Conservation (phyloP, 2,888 invertebrate species). For the Mythimna impura region DNA sequence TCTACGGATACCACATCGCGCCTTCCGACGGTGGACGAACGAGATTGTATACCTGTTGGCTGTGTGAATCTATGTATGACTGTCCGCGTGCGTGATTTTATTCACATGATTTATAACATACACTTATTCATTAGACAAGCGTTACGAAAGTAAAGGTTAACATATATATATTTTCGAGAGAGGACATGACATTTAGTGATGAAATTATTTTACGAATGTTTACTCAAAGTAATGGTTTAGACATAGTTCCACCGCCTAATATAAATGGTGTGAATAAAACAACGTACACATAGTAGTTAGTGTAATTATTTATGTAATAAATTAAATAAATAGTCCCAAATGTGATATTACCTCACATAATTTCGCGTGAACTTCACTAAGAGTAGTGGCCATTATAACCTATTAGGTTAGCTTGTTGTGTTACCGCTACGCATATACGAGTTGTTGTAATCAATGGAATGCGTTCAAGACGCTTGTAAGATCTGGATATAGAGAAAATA, state of each 20-base stretch:
- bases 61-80: slow-evolving; percentile 55
- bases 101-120: slow-evolving; percentile 55
- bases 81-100: slow-evolving; percentile 53
- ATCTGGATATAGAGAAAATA: slow-evolving; percentile 65
- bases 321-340: slow-evolving; percentile 74
- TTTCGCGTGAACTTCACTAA: slow-evolving; percentile 58
- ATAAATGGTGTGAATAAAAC: slow-evolving; percentile 69
- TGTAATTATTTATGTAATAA: slow-evolving; percentile 77
- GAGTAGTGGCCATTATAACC: slow-evolving; percentile 57
- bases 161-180: slow-evolving; percentile 55
- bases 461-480: slow-evolving; percentile 55
- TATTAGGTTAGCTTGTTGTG: slow-evolving; percentile 52
- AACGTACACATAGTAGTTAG: slow-evolving; percentile 74
- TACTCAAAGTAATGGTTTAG: slow-evolving; percentile 54
- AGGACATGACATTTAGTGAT: slow-evolving; percentile 56
- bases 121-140: slow-evolving; percentile 24
- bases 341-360: slow-evolving; percentile 83
- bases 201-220: slow-evolving; percentile 63
- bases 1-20: slow-evolving; percentile 72
- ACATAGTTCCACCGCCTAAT: slow-evolving; percentile 46
- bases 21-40: slow-evolving; percentile 68
- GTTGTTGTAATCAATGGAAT: slow-evolving; percentile 34
- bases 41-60: slow-evolving; percentile 57
- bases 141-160: slow-evolving; percentile 21
- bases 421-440: slow-evolving; percentile 32